Evolutionary conservation across 1,140 invertebrate species (phyloP).

Genomic region (Drosophila nasuta): DNA sequence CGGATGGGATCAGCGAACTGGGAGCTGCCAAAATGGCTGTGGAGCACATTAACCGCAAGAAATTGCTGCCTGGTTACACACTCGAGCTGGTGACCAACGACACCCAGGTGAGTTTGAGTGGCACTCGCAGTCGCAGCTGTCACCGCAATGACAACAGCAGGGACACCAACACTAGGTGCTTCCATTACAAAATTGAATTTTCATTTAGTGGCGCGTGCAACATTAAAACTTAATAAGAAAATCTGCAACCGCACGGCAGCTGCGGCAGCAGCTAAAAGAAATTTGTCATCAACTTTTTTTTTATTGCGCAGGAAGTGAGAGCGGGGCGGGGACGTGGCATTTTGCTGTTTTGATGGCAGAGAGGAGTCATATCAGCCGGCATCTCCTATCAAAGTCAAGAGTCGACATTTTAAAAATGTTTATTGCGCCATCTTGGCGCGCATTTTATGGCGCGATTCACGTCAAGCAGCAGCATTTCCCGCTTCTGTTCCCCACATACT

Average conservation of each 20-base stretch:
- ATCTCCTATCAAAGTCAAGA: slow-evolving; percentile 69
- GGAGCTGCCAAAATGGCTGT: slow-evolving; percentile 91
- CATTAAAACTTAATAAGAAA: slow-evolving; percentile 83
- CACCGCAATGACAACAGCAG: background rate
- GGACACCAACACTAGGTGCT: background rate
- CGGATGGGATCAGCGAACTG: slow-evolving; percentile 90
- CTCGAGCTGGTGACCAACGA: slow-evolving; percentile 92
- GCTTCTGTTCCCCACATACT: slow-evolving; percentile 5
- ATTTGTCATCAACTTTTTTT: slow-evolving; percentile 71
- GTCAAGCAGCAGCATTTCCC: slow-evolving; percentile 31
- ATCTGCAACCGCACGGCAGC: slow-evolving; percentile 63
- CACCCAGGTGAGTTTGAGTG: slow-evolving; percentile 88
- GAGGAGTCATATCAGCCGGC: slow-evolving; percentile 49
- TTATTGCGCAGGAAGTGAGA: slow-evolving; percentile 52
- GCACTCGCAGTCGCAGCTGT: background rate
- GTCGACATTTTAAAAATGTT: slow-evolving; percentile 81
- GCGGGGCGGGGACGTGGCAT: slow-evolving; percentile 4
- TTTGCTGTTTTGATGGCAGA: slow-evolving; percentile 57
- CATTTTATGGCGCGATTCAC: slow-evolving; percentile 61
- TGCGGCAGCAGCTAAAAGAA: slow-evolving; percentile 47
- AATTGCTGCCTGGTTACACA: slow-evolving; percentile 89
- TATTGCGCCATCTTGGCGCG: slow-evolving; percentile 74
- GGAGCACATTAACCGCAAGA: slow-evolving; percentile 89
- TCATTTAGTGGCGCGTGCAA: slow-evolving; percentile 72
- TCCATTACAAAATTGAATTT: slow-evolving; percentile 79